Evolutionary conservation across 2,797 vertebrate species (phyloP).

Genomic region (Squalus acanthias): DNA sequence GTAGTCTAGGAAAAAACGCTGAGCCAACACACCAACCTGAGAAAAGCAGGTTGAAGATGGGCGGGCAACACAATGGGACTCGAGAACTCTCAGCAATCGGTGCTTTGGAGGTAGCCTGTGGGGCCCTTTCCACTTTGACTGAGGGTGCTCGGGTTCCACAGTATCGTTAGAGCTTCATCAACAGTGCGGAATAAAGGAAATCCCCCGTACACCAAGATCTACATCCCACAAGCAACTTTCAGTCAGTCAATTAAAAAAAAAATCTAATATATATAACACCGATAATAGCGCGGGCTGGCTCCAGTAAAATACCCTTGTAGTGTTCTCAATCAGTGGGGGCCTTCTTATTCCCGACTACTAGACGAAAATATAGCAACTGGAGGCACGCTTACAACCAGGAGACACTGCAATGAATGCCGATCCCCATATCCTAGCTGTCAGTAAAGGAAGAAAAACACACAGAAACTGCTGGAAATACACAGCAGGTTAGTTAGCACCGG

Average conservation of each 20-base stretch:
- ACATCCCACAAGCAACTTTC: background rate
- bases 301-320: background rate
- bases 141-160: background rate
- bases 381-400: background rate
- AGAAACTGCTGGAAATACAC: background rate
- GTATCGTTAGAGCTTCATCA: too few species aligned
- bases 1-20: background rate
- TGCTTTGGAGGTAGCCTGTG: background rate
- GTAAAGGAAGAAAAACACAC: background rate
- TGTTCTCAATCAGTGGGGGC: background rate
- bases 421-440: background rate
- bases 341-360: background rate
- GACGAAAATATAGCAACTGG: background rate
- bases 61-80: background rate
- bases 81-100: background rate
- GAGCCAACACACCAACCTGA: conserved; percentile 28
- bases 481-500: background rate
- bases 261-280: background rate
- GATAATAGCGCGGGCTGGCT: background rate
- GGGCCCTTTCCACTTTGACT: background rate
- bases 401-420: background rate
- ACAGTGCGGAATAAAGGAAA: background rate
- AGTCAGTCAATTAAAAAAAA: background rate
- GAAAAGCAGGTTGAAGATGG: background rate
- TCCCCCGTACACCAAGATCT: background rate